Conservation (phyloP, 2,113 vertebrate species). For the Diglossa brunneiventris region DNA sequence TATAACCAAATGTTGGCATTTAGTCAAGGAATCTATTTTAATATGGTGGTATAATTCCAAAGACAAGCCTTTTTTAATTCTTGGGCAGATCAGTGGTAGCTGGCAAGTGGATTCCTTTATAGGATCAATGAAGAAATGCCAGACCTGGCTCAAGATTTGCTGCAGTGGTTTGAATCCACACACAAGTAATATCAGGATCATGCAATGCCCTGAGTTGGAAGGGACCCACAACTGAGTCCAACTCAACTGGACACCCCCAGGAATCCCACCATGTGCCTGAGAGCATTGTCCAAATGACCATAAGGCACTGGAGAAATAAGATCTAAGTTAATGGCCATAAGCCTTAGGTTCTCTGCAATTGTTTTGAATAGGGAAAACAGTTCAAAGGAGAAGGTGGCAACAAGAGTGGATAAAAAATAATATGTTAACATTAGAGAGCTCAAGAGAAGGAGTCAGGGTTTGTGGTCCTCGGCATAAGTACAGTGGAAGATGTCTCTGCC, state of each 20-base stretch:
- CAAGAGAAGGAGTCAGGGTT: neutral
- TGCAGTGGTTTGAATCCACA: neutral
- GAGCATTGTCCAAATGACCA: neutral
- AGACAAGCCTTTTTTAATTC: neutral
- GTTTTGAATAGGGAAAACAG: neutral
- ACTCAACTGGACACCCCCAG: neutral
- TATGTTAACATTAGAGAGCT: neutral
- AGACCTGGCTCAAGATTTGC: neutral
- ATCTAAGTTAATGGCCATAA: neutral
- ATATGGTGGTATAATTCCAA: neutral
- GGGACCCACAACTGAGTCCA: neutral
- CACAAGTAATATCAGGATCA: neutral
- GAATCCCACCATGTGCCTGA: too few species aligned
- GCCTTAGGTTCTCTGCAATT: neutral
- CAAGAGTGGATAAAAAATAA: accelerated
- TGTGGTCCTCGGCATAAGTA: neutral
- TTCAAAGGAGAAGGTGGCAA: neutral
- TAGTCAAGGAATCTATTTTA: neutral
- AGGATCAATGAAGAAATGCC: neutral
- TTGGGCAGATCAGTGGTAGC: neutral
- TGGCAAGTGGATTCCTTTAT: neutral
- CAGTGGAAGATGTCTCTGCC: neutral
- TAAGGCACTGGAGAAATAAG: neutral
- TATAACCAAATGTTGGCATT: neutral
- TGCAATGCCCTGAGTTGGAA: neutral